These are phyloP conservation scores for Noctua fimbriata DNA, from an alignment of 2,888 invertebrate species.

Conservation along the genomic window DNA sequence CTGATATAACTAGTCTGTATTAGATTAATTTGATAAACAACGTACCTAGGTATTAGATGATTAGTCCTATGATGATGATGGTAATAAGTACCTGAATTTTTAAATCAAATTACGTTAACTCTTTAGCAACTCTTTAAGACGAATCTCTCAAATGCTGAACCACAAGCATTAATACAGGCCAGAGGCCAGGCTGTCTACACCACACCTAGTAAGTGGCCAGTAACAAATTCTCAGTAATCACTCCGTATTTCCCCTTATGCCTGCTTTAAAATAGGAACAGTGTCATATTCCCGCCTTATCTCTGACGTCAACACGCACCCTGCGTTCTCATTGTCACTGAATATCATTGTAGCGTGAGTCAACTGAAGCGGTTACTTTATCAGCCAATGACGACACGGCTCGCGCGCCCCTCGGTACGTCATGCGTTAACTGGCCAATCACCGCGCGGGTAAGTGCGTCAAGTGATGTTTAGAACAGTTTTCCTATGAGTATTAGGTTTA, in stretches of 20 bases:
- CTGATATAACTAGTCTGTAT: too few relatives aligned
- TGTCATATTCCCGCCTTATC: constrained; percentile 22
- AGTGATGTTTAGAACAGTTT: constrained; percentile 39
- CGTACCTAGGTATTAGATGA: too few relatives aligned
- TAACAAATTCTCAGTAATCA: constrained; percentile 36
- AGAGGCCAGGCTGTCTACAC: not conserved
- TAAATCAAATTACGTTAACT: not conserved
- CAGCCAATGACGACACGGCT: constrained; percentile 57
- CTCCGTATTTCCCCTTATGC: constrained; percentile 33
- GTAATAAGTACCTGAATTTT: not conserved
- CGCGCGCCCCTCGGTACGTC: constrained; percentile 43
- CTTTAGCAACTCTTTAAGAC: not conserved
- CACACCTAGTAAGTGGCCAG: not conserved
- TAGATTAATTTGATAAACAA: not conserved
- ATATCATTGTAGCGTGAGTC: constrained; percentile 31
- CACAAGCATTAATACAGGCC: not conserved
- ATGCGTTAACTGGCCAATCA: constrained; percentile 50
- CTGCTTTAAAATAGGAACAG: constrained; percentile 20
- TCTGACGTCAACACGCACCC: constrained; percentile 40
- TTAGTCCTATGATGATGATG: too few relatives aligned
- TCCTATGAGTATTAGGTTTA: constrained; percentile 19
- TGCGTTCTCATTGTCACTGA: constrained; percentile 31
- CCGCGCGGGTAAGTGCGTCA: constrained; percentile 42
- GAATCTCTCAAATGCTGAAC: not conserved
- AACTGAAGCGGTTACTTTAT: constrained; percentile 36